Base-by-base conservation (phyloP, 2,888 invertebrate species). In the Drosophila rellima region DNA sequence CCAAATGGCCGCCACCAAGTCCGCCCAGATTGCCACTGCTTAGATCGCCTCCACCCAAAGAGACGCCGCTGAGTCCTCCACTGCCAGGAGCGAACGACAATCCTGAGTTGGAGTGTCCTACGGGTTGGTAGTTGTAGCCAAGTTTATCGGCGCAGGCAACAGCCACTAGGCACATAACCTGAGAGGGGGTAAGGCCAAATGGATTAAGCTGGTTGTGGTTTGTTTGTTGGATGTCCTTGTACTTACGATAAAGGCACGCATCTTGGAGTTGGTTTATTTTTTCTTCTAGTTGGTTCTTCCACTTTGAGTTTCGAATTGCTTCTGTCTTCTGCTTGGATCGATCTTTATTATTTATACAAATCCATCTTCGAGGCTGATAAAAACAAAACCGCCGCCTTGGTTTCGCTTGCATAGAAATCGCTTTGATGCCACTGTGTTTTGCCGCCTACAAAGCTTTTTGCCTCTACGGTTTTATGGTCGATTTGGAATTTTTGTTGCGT, bases 341-440 rank as follows among this genome's bases (percentile, higher is more conserved):
- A 82, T 84, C 83, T 78, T 88, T 88, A 82, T 82, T 88, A 88
- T 88, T 89, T 87, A 87, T 85, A 88, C 89, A 80, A 85, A 85
- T 77, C 85, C 77, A 80, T 87, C 85, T 85, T 76, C 76, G 77
- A 76, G 64, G 76, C 74, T 85, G 87, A 83, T 81, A 81, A 86
- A 83, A 70, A 67, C 82, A 81, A 83, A 77, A 74, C 87, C 70
- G 67, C 68, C 74, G 82, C 72, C 74, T 74, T 80, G 70, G 66
- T 54, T 69, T 50, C 60, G 79, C 71, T 70, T 82, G 77, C 81
- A 79, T 65, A 76, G 77, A 82, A 75, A 75, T 74, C 69, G 76
- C 82, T 88, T 88, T 80, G 78, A 82, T 74, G 84, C 79, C 82
- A 80, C 80, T 84, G 81, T 79, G 74, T 80, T 87, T 85, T 83